Conservation (phyloP, 2,888 invertebrate genomes). For the Drosophila buzzatii region DNA sequence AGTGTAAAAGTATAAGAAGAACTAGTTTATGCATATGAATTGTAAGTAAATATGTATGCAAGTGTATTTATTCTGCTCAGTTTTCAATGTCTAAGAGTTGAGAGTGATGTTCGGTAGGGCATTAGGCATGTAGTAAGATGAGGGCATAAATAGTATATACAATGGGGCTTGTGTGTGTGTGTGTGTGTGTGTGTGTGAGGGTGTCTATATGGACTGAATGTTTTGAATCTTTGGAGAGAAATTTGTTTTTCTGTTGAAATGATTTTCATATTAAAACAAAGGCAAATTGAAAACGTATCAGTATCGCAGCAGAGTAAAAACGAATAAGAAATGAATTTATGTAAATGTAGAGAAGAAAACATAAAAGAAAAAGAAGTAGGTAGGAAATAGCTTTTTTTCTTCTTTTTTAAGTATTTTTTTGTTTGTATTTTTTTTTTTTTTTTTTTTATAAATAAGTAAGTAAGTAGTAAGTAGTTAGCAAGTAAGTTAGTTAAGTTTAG, state of each 20-base stretch:
- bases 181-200: neutral
- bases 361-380: constrained; percentile 23
- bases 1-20: constrained; percentile 41
- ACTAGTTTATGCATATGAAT: constrained; percentile 45
- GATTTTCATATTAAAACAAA: constrained; percentile 38
- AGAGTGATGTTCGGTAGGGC: constrained; percentile 23
- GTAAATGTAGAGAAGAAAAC: constrained; percentile 27
- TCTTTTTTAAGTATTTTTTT: constrained; percentile 12
- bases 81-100: constrained; percentile 26
- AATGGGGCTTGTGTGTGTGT: constrained; percentile 4
- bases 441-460: constrained; percentile 52
- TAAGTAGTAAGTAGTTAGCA: constrained; percentile 71
- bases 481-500: constrained; percentile 70
- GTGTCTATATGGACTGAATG: neutral
- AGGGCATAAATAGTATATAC: constrained; percentile 30
- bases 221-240: neutral
- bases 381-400: neutral
- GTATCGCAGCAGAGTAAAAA: constrained; percentile 37
- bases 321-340: constrained; percentile 4
- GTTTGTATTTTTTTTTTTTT: neutral
- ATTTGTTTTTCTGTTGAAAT: constrained; percentile 11
- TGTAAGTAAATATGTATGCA: constrained; percentile 41
- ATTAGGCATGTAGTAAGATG: constrained; percentile 11
- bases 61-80: constrained; percentile 21
- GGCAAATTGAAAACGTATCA: constrained; percentile 50